These are phyloP conservation scores for Anguilla marmorata DNA, from an alignment of 2,797 vertebrate species.

Conservation along the genomic window DNA sequence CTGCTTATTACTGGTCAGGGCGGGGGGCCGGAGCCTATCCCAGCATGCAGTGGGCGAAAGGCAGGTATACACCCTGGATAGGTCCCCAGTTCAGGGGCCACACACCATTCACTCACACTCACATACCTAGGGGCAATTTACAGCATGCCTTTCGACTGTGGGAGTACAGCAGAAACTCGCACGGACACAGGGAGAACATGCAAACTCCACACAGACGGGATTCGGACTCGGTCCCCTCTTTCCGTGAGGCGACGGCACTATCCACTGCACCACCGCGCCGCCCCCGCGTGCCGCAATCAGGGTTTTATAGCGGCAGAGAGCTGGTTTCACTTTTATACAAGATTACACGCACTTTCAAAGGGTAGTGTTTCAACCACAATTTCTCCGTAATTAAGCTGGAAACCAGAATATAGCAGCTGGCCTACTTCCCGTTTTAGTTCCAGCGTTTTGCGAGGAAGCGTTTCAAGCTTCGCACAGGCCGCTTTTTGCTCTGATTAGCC, in stretches of 20 bases:
- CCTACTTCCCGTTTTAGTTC: background rate
- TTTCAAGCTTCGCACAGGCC: background rate
- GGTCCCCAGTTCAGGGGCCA: too few species aligned
- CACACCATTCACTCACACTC: too few species aligned
- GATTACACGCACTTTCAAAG: background rate
- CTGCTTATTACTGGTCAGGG: too few species aligned
- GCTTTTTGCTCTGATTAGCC: background rate
- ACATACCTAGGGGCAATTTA: too few species aligned
- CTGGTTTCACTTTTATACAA: background rate
- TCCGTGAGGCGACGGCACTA: background rate
- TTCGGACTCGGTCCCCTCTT: too few species aligned
- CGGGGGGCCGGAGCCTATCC: too few species aligned
- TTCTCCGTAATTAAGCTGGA: background rate
- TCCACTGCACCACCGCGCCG: background rate
- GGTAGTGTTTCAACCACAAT: background rate
- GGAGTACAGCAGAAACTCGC: too few species aligned
- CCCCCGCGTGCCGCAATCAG: background rate
- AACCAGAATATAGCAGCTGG: background rate
- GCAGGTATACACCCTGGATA: too few species aligned
- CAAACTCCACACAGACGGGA: too few species aligned
- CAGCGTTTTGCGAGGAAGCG: background rate
- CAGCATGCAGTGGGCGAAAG: too few species aligned
- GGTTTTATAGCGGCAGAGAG: background rate
- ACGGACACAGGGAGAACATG: too few species aligned
- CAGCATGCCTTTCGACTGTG: too few species aligned